Conservation (phyloP, 2,797 vertebrate species). For the Vespertilio murinus region DNA sequence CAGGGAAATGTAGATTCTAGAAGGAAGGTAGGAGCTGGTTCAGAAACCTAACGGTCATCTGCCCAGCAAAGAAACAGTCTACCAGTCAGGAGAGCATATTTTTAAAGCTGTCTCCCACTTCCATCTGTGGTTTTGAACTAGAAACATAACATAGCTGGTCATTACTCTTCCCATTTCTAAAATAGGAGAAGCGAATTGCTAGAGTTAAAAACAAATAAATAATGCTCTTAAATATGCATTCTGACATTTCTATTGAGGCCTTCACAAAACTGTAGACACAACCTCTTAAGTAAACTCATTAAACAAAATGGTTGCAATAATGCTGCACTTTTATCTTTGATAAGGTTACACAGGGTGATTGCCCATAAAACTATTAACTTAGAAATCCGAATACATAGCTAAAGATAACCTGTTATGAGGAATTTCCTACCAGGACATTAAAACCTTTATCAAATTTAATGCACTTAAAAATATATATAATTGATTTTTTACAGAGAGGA, state of each 20-base stretch:
- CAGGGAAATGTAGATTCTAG: not conserved
- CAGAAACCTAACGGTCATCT: not conserved
- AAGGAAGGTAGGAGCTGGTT: not conserved
- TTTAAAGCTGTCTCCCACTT: not conserved
- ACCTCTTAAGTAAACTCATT: not conserved
- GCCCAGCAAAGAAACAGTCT: not conserved
- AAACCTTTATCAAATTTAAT: constrained; percentile 8
- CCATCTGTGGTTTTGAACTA: constrained; percentile 19
- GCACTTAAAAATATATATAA: too few relatives aligned
- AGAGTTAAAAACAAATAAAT: not conserved
- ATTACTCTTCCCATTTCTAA: constrained; percentile 14
- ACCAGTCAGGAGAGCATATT: not conserved
- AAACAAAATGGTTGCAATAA: not conserved
- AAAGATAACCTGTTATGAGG: not conserved
- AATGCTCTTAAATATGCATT: not conserved
- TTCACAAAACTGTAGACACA: not conserved
- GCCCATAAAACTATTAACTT: not conserved
- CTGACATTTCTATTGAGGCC: not conserved
- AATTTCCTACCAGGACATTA: not conserved
- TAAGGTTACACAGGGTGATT: not conserved
- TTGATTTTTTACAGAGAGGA: too few relatives aligned
- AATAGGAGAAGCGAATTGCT: not conserved
- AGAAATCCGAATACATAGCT: not conserved
- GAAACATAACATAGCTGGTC: not conserved
- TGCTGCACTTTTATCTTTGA: not conserved